Evolutionary conservation across 2,113 vertebrate genomes (phyloP), one percentile per base, ranked within the genome.

Genomic region (Odobenus rosmarus): DNA sequence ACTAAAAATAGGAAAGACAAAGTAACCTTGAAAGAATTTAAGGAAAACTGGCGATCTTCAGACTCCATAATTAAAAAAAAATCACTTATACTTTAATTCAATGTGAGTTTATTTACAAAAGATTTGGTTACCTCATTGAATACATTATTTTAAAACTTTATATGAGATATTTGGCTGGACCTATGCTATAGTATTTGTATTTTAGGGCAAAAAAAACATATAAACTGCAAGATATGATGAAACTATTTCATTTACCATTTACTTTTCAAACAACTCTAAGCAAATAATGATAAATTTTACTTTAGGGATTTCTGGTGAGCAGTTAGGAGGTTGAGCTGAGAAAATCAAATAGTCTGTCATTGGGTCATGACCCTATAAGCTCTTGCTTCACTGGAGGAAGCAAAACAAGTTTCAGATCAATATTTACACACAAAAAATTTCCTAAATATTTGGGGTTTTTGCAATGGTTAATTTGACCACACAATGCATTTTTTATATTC

Each of bases 331-430:
- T 14, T 76, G 36, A 71, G 26, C 64, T 94, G 39, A 93, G 61
- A 80, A 83, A 95, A 76, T 55, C 57, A n/a, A 83, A 95, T 23
- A 14, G 5, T 51, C 57, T 87, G 49, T 11, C 24, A 77, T 26
- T 76, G 80, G 92, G 81, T 97, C 71, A 87, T 82, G 74, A 26
- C 62, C 62, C 31, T 82, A 64, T 92, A 89, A 72, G 12, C 51
- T 96, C 51, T 97, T 97, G 88, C 93, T 96, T 88, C 93, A 79
- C 46, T 71, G 10, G 46, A 91, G 55, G 26, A 93, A 92, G 72
- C 28, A 88, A 95, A 98, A 95, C 87, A 96, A 95, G 55, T 57
- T 71, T 76, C 81, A 88, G 80, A 96, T 82, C 59, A 98, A 95
- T 96, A 97, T 95, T 88, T 97, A 97, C 18, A 62, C 89, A n/a